These are phyloP conservation scores for Montipora cactus DNA, from an alignment of 64 coral and sea anemone species.

Conservation along the genomic window DNA sequence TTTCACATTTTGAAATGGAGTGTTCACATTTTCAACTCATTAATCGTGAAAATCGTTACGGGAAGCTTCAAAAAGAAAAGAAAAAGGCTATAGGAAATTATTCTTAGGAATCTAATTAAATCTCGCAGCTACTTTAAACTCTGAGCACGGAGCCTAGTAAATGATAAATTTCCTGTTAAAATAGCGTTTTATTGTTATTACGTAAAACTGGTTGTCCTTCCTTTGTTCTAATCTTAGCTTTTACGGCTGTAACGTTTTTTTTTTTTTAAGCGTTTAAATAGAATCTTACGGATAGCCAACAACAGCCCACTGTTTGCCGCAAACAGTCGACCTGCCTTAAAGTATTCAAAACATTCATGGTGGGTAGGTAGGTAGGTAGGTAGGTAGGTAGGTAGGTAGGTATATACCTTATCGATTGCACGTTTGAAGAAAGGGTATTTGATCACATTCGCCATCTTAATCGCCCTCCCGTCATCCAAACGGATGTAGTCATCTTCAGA, in stretches of 20 bases:
- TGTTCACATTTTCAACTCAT: background rate
- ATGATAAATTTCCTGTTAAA: background rate
- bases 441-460: background rate
- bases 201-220: no score
- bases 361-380: no score
- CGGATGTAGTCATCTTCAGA: constrained; percentile 9
- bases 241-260: no score
- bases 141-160: background rate
- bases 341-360: no score
- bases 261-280: no score
- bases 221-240: no score
- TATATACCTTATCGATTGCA: constrained; percentile 18
- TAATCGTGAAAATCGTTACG: background rate
- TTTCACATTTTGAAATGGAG: no score
- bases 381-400: background rate
- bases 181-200: background rate
- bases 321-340: no score
- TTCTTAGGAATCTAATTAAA: background rate
- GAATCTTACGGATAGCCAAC: no score
- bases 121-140: background rate
- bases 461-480: background rate
- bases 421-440: constrained; percentile 36
- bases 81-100: background rate
- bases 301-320: no score
- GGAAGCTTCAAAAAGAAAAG: background rate